Evolutionary conservation across 2,888 invertebrate species (phyloP).

Genomic region (Sesamia inferens): DNA sequence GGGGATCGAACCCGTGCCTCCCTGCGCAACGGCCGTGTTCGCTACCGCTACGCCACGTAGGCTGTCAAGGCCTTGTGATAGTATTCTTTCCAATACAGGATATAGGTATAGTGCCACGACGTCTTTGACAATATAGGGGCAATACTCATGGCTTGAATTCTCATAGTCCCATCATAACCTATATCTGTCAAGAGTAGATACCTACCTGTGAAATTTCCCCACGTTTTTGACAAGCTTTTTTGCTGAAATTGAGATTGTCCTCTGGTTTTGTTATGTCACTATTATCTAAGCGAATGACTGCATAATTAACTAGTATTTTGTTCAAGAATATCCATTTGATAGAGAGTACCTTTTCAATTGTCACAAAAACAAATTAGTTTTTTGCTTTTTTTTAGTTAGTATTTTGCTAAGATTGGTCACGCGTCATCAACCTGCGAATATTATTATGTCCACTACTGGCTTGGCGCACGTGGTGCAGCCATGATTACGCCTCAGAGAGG

Average conservation of each 20-base stretch:
- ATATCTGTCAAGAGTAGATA: neutral
- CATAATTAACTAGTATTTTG: slow-evolving; percentile 1
- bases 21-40: no score
- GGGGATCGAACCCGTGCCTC: no score
- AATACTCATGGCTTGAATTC: neutral
- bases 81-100: neutral
- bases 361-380: slow-evolving; percentile 16
- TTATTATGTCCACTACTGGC: slow-evolving; percentile 13
- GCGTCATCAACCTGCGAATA: slow-evolving; percentile 40
- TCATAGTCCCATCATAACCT: neutral
- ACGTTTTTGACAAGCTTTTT: neutral
- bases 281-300: neutral
- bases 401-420: slow-evolving; percentile 30
- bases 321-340: neutral
- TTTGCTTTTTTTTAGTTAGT: no score
- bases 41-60: no score
- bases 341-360: neutral
- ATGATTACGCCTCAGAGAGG: no score
- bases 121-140: neutral
- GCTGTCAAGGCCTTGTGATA: no score
- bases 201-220: neutral
- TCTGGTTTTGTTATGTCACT: neutral
- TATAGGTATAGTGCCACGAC: neutral
- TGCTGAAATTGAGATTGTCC: neutral
- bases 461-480: neutral